Evolutionary conservation across 2,888 invertebrate genomes (phyloP).

Genomic region (Drosophila meridionalis): DNA sequence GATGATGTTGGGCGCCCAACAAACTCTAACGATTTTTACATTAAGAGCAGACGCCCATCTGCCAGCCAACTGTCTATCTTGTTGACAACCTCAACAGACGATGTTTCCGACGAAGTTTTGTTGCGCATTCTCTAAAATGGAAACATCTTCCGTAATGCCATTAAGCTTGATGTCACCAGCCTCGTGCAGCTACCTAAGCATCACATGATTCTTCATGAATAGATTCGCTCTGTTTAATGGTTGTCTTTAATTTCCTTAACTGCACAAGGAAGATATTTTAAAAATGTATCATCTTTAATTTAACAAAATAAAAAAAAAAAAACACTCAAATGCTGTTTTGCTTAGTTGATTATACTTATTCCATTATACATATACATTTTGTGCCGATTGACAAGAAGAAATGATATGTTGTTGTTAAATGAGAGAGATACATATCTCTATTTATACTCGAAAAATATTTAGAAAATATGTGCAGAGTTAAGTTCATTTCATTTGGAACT

Average conservation of each 20-base stretch:
- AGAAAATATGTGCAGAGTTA: no score
- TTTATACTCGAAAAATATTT: not conserved
- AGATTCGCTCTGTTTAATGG: slow-evolving; percentile 33
- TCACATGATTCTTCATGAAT: slow-evolving; percentile 6
- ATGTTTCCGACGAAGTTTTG: slow-evolving; percentile 61
- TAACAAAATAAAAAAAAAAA: not conserved
- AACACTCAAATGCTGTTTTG: not conserved
- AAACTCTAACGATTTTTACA: slow-evolving; percentile 77
- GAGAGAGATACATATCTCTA: not conserved
- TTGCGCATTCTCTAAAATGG: slow-evolving; percentile 57
- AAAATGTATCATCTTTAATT: not conserved
- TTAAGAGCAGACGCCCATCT: slow-evolving; percentile 50
- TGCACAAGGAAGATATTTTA: not conserved
- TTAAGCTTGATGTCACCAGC: slow-evolving; percentile 38
- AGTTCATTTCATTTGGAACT: no score
- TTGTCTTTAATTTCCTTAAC: slow-evolving; percentile 49
- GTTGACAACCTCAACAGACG: slow-evolving; percentile 58
- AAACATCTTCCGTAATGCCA: slow-evolving; percentile 60
- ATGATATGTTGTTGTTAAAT: not conserved
- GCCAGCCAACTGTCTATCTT: slow-evolving; percentile 65
- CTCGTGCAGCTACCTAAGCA: slow-evolving; percentile 31
- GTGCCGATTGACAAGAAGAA: not conserved
- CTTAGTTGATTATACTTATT: not conserved
- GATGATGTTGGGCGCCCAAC: slow-evolving; percentile 39
- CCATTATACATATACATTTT: not conserved